Evolutionary conservation across 2,113 vertebrate species (phyloP).

Genomic region (Philantomba maxwellii): DNA sequence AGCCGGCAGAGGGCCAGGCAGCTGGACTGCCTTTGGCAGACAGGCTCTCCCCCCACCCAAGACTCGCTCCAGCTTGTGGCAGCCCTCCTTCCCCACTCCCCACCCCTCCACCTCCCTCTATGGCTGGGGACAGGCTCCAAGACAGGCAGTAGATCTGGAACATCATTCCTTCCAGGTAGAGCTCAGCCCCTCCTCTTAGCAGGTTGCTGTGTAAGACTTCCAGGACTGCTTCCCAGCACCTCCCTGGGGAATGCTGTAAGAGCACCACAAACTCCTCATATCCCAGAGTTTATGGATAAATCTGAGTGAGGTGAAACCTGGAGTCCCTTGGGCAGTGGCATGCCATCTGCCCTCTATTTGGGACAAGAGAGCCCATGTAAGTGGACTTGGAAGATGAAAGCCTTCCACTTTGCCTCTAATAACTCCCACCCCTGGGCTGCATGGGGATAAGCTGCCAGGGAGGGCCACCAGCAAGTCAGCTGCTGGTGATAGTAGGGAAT

Average conservation of each 20-base stretch:
- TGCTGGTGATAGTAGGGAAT: not conserved
- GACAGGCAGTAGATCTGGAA: not conserved
- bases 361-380: not conserved
- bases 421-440: not conserved
- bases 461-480: not conserved
- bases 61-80: not conserved
- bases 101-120: not conserved
- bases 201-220: not conserved
- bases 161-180: not conserved
- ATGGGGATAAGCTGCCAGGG: not conserved
- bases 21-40: not conserved
- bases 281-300: not conserved
- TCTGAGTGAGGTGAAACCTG: not conserved
- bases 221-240: not conserved
- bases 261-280: not conserved
- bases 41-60: not conserved
- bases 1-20: not conserved
- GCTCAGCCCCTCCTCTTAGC: not conserved
- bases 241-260: not conserved
- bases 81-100: not conserved
- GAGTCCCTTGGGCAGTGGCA: not conserved
- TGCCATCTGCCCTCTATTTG: conserved; percentile 25
- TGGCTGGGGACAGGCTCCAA: not conserved
- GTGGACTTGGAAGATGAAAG: conserved; percentile 33
- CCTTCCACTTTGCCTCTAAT: not conserved